Conservation (phyloP, 2,113 vertebrate genomes). For the Meriones unguiculatus region DNA sequence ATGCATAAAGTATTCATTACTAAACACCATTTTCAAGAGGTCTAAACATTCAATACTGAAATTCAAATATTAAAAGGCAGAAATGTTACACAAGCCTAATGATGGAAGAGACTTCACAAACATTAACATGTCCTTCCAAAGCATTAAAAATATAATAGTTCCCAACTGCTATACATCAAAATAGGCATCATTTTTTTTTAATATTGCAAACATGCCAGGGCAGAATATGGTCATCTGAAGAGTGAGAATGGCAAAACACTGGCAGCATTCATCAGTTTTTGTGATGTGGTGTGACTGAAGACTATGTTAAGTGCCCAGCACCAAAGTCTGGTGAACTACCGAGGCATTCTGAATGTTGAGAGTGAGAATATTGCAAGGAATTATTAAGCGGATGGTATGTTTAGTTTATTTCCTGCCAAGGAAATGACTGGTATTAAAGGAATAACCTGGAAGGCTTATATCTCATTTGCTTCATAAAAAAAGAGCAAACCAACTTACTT, state of each 20-base stretch:
- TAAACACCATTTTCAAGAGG: neutral
- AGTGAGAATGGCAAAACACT: neutral
- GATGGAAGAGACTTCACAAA: neutral
- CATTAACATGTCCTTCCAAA: neutral
- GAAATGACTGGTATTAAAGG: neutral
- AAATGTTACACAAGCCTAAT: neutral
- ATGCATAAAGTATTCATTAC: slow-evolving; percentile 2
- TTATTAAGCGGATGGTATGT: neutral
- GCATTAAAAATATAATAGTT: slow-evolving; percentile 20
- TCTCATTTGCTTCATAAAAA: neutral
- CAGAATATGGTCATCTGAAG: neutral
- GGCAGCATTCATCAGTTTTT: neutral
- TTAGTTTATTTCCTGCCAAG: neutral
- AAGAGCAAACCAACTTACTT: neutral
- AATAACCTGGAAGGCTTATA: neutral
- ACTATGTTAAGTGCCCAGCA: neutral
- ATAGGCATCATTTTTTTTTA: neutral
- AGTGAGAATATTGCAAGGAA: neutral
- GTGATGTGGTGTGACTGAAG: neutral
- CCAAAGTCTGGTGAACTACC: neutral
- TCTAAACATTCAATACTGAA: neutral
- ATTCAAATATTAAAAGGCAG: neutral
- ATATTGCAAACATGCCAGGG: neutral
- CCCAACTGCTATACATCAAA: neutral
- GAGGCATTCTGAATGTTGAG: neutral